Percentiles rank a stretch among this genome's conserved stretches.
phyloP scores from a whole-genome alignment of 2,888 invertebrate species.

The Ypsolopha sequella region DNA sequence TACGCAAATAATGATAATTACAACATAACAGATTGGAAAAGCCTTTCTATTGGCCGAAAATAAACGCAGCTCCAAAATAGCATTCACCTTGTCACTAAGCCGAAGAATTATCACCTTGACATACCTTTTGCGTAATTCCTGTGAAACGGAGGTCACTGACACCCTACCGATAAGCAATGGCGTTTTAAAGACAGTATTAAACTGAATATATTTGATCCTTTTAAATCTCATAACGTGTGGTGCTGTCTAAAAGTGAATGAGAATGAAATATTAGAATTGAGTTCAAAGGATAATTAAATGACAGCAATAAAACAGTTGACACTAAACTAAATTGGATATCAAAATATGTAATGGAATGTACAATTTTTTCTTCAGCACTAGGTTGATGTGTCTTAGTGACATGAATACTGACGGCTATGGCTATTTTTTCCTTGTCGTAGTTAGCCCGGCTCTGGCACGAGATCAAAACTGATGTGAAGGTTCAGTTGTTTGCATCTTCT shows the following conservation, averaged over 20 bases:
- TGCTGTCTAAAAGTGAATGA: too few species aligned
- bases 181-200: conserved; percentile 1
- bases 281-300: too few species aligned
- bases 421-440: conserved; percentile 60
- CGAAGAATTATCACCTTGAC: conserved; percentile 45
- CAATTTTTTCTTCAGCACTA: too few species aligned
- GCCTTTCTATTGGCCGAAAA: not conserved
- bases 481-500: not conserved
- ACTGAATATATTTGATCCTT: too few species aligned
- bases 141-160: conserved; percentile 43
- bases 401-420: conserved; percentile 17
- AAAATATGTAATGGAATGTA: too few species aligned
- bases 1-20: too few species aligned
- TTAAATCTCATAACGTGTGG: too few species aligned
- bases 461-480: conserved; percentile 40
- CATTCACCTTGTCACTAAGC: conserved; percentile 25
- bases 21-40: not conserved
- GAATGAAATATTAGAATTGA: too few species aligned
- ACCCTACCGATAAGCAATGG: conserved; percentile 29
- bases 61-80: conserved; percentile 7
- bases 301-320: too few species aligned
- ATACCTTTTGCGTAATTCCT: conserved; percentile 43
- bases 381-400: too few species aligned
- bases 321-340: too few species aligned
- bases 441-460: conserved; percentile 49